Evolutionary conservation across 2,113 vertebrate species (phyloP), one percentile per base, ranked within the genome.

Genomic region (Sceloporus tristichus): DNA sequence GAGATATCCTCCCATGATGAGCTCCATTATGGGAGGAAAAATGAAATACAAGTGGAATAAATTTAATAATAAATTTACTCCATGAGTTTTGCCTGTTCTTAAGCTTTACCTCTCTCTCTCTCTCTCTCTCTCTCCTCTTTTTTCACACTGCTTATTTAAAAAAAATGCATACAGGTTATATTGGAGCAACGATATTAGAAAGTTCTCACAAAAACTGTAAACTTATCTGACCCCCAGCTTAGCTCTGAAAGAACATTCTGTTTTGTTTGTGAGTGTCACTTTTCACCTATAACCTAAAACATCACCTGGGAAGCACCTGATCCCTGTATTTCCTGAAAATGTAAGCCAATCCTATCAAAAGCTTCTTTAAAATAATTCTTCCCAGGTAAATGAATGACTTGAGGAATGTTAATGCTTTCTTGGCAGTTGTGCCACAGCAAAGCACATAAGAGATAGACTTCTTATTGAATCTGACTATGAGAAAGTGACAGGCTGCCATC

Each of bases 181-280:
- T 14, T 29, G n/a, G 8, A 77, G 27, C 34, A 42, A 71, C 53
- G 42, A 21, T 81, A 54, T 73, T 87, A 66, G 80, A 81, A 92
- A 86, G 42, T 91, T 11, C 3, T 87, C 48, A 77, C 9, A 73
- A 19, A 89, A 85, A 88, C 88, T 56, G 80, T 91, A 93, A 91
- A 92, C 88, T 68, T 70, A 34, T 62, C 8, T 56, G 48, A 68
- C 65, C 88, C 77, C 76, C 90, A 85, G 42, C 90, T 81, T 83
- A 73, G 74, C 34, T 86, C 82, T 91, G 79, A 78, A 94, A 88
- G 89, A 91, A 89, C 87, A 87, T 92, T 90, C 78, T 92, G 84
- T 90, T 93, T 91, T 62, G 38, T 92, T 91, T 53, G 27, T 88
- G 84, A 53, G 48, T 89, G 82, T 75, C 0, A 16, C 82, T 90